Base-by-base conservation (phyloP, 1,140 invertebrate species). In the Elymnias hypermnestra region DNA sequence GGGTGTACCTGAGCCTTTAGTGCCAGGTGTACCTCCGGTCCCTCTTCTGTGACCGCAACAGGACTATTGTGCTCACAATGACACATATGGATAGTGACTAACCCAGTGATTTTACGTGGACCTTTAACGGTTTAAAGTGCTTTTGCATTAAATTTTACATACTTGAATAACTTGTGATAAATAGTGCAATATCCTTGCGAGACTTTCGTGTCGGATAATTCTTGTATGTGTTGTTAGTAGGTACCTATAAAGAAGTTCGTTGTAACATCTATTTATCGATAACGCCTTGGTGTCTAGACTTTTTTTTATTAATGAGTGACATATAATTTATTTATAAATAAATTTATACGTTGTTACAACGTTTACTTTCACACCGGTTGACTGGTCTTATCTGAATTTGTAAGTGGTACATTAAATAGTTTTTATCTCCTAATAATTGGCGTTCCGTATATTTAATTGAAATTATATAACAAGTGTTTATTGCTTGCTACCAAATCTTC, bases 21-120 rank as follows among this genome's bases (percentile, higher is more conserved):
- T 83, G 10, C 67, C 76, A 0, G 73, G 76, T 0, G 76, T 79
- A 1, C 72, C 76, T 0, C 76, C 81, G 2, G 81, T 81, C 5
- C 70, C 77, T 2, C 61, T 84, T 4, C 77, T 84, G 78, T 84
- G 81, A 84, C 74, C 77, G 12, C 67, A 69, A 38, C 63, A 72
- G 42, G 64, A 72, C 55, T 72, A 57, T 45, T 65, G 63, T 61
- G 59, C 37, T 39, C 63, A 72, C 56, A 61, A 59, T 63, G 70
- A 73, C 35, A 50, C 45, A 21, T 77, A 57, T 49, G 52, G 46
- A 48, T 61, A 77, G 61, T 70, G 63, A 74, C 42, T 22, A 31
- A 41, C 51, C 40, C 50, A 61, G 69, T 72, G 67, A 57, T 48
- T 48, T 25, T 23, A 31, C 13, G 35, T 51, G 46, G 31, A 55